Evolutionary conservation across 2,113 vertebrate genomes (phyloP), one percentile per base, ranked within the genome.

Genomic region (Ahaetulla prasina): DNA sequence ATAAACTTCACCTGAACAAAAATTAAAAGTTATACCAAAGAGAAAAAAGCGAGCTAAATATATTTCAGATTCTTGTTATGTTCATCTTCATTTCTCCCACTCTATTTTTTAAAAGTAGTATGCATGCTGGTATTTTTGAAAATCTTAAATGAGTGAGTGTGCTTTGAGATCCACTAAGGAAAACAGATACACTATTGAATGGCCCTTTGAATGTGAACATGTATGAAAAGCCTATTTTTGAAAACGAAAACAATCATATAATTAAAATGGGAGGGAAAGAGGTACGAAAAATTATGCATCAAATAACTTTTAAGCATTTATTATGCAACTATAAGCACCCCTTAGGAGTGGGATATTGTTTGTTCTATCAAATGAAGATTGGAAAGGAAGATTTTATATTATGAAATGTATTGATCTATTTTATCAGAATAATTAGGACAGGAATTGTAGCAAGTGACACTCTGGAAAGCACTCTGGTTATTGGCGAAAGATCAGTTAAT

Each of bases 41-140:
- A 93, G 97, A 97, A 97, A 93, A 92, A 92, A 91, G 4, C 89
- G 89, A 63, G 90, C 93, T 95, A 89, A 18, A 93, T 74, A 89
- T 90, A 3, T 57, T 86, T 89, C 91, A 87, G 57, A 43, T 1
- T 90, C 93, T 93, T 93, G 89, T 87, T 88, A 54, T 88, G 89
- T 88, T 94, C 45, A 23, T 95, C 95, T 96, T 94, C 54, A 0
- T 68, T 22, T 93, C 55, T 89, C 84, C 52, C 86, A 50, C 49
- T 74, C 88, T 92, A 1, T 50, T 74, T 45, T 68, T 89, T 93
- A 94, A 87, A 57, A 53, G 8, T 74, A 3, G 87, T 94, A 88
- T 68, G 93, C 95, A 63, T 93, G 22, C 49, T 55, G 53, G 16
- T 60, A 94, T 91, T 80, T 20, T 87, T 30, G 9, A 84, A 87